These are phyloP conservation scores for Rhynchopsitta pachyrhyncha DNA, from an alignment of 2,113 vertebrate species.

Conservation along the genomic window DNA sequence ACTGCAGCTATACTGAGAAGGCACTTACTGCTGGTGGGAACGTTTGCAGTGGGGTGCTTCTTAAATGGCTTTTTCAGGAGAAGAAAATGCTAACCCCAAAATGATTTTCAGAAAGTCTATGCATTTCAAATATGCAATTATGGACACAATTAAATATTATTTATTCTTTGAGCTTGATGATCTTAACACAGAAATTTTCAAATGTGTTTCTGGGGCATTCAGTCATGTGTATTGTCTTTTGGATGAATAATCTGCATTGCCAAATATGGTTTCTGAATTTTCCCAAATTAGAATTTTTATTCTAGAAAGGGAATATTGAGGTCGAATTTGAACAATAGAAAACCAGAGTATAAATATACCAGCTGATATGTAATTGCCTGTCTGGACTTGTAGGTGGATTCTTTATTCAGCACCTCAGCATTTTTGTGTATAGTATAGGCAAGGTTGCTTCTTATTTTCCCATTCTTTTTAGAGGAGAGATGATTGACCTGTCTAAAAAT, in stretches of 20 bases:
- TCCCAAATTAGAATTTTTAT: constrained; percentile 39
- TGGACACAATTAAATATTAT: not conserved
- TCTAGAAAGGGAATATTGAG: constrained; percentile 22
- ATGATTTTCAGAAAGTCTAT: not conserved
- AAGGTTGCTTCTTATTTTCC: constrained; percentile 13
- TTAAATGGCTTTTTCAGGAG: not conserved
- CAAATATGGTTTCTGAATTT: constrained; percentile 57
- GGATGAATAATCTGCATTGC: constrained; percentile 29
- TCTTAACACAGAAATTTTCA: constrained; percentile 15
- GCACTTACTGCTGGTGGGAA: not conserved
- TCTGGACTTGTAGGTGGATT: not conserved
- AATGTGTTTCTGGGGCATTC: not conserved
- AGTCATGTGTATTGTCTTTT: constrained; percentile 30
- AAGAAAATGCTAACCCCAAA: not conserved
- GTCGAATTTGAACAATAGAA: constrained; percentile 40
- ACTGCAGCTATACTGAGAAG: not conserved
- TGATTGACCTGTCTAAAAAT: not conserved
- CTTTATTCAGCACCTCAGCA: constrained; percentile 32
- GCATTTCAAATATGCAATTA: not conserved
- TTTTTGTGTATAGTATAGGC: not conserved
- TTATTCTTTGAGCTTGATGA: constrained; percentile 10
- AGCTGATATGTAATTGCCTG: not conserved
- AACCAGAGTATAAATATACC: constrained; percentile 19
- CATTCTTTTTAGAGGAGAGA: not conserved
- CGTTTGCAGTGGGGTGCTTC: not conserved